Base-by-base conservation (phyloP, 2,888 invertebrate species). In the Neuroscelio doddi region DNA sequence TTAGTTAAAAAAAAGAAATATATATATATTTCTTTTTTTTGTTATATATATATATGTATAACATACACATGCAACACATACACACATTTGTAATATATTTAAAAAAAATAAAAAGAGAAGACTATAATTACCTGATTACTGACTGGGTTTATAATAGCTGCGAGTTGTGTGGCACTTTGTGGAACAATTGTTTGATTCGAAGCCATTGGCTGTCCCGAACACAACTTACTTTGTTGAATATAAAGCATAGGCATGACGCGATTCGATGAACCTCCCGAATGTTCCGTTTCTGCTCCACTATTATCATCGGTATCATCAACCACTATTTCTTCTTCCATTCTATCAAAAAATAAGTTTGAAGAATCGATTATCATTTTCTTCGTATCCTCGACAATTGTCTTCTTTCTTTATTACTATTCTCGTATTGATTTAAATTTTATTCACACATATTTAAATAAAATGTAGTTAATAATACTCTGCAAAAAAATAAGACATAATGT, bases 201-300 rank as follows among this genome's bases (percentile, higher is more conserved):
- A 32, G 75, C 70, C 47, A 73, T 69, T 15, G 75, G 59, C 55
- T 76, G 78, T 14, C 66, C 71, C 1, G 79, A 57, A 14, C 78
- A 74, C 32, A 81, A 49, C 73, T 82, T 82, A 55, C 78, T 77
- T 61, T 79, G 82, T 41, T 80, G 83, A 42, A 83, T 80, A 49
- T 83, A 83, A 55, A 83, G 63, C 71, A 83, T 69, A 50, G 82
- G 81, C 79, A 82, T 80, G 46, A 83, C 79, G 53, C 76, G 74
- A n/a, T 75, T 71, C 50, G 79, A 69, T 29, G 72, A 32, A 8
- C 71, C 74, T 21, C 21, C 21, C 5, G 21, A 21, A 21, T 5
- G 21, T 21, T 21, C 21, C 10, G 57, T 12, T 9, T 77, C 79
- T 7, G 62, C 36, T 8, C 34, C 42, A 30, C 38, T 34, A 17